Conservation (phyloP, 2,113 vertebrate genomes). For the Ciconia boyciana region DNA sequence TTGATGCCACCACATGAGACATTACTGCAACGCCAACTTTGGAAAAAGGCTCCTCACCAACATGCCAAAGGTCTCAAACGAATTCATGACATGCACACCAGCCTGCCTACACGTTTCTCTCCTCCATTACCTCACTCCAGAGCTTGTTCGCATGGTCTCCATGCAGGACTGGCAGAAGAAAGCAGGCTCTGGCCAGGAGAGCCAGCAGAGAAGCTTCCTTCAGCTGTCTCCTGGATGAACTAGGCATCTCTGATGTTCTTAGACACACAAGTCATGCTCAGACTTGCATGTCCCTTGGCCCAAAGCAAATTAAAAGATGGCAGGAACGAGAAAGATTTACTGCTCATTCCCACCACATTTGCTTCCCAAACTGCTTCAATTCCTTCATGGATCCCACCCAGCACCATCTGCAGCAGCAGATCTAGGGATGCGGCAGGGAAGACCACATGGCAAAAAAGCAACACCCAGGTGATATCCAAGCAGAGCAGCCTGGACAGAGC, state of each 20-base stretch:
- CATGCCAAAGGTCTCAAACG: neutral
- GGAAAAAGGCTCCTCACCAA: neutral
- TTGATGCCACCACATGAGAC: neutral
- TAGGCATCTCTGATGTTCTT: neutral
- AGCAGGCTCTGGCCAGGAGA: neutral
- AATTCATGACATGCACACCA: fast-evolving
- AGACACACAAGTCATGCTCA: neutral
- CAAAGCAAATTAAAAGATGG: neutral
- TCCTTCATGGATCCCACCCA: neutral
- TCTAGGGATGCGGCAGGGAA: neutral
- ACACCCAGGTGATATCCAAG: neutral
- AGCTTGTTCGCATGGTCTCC: neutral
- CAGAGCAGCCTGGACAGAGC: neutral
- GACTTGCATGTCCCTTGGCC: neutral
- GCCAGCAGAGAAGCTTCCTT: neutral
- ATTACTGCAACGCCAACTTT: neutral
- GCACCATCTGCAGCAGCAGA: neutral
- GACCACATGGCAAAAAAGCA: neutral
- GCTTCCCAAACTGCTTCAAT: neutral
- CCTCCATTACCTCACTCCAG: neutral
- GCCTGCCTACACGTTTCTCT: neutral
- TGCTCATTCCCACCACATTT: neutral
- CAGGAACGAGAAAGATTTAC: neutral
- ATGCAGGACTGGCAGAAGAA: neutral
- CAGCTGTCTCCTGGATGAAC: neutral